Percentiles rank a stretch among this genome's conserved stretches.
phyloP scores from a whole-genome alignment of 2,113 vertebrate genomes.

The Sphyrna mokarran region DNA sequence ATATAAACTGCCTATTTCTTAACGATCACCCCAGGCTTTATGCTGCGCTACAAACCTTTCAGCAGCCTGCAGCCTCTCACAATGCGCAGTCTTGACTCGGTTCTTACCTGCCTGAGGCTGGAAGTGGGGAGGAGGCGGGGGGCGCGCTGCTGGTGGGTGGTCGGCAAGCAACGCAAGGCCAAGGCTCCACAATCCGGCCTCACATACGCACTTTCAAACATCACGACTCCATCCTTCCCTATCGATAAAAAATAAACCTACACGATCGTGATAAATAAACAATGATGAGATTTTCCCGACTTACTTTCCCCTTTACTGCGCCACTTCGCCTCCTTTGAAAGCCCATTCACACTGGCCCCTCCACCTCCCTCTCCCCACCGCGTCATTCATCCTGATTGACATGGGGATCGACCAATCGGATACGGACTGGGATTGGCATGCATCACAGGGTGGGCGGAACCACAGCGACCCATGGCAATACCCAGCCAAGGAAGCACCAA shows the following conservation, averaged over 20 bases:
- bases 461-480: neutral
- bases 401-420: neutral
- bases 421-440: neutral
- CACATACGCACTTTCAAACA: neutral
- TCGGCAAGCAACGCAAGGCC: neutral
- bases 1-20: too few relatives aligned
- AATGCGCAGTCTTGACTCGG: neutral
- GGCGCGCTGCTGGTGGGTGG: neutral
- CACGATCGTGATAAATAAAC: neutral
- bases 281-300: neutral
- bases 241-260: neutral
- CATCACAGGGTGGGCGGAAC: neutral
- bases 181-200: neutral
- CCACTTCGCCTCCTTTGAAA: neutral
- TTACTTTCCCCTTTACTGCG: neutral
- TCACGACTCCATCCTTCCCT: neutral
- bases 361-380: neutral
- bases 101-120: neutral
- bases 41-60: neutral
- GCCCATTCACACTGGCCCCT: too few relatives aligned
- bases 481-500: fast-evolving
- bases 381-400: neutral
- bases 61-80: neutral
- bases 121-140: too few relatives aligned
- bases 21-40: too few relatives aligned